Percentiles rank a stretch among this genome's conserved stretches.
These are phyloP conservation scores for Heliconius sara DNA, from an alignment of 2,888 invertebrate species.

Conservation along the genomic window DNA sequence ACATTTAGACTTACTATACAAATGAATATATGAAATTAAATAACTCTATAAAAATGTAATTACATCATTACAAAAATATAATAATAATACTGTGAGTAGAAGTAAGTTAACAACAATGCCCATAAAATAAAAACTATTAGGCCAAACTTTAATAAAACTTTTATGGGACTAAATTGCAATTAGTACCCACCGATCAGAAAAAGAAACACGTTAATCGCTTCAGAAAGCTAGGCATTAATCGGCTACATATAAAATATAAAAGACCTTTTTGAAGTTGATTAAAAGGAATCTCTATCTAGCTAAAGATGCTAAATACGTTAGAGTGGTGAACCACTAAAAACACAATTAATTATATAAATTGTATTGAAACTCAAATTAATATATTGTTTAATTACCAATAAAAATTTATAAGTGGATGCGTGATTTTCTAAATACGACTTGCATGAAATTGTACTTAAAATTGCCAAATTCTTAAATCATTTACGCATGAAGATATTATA, in stretches of 20 bases:
- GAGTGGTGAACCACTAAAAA: not conserved
- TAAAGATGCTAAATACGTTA: not conserved
- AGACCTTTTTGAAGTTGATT: too few species aligned
- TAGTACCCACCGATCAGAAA: too few species aligned
- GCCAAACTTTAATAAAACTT: too few species aligned
- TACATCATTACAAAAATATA: too few species aligned
- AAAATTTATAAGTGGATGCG: slow-evolving; percentile 8
- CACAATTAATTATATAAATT: not conserved
- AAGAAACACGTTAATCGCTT: too few species aligned
- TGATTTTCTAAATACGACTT: not conserved
- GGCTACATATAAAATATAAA: too few species aligned
- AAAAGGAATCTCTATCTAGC: not conserved
- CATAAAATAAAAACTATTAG: too few species aligned
- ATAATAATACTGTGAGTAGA: too few species aligned
- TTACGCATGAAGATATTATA: not conserved
- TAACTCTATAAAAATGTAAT: not conserved
- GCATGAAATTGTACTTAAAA: not conserved
- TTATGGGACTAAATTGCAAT: too few species aligned
- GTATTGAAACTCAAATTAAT: not conserved
- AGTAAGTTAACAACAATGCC: too few species aligned
- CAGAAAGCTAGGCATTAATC: too few species aligned
- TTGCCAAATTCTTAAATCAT: not conserved
- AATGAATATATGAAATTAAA: not conserved
- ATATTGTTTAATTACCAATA: not conserved
- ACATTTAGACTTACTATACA: not conserved